Conservation (phyloP, 2,888 invertebrate species). For the Synanthedon formicaeformis region DNA sequence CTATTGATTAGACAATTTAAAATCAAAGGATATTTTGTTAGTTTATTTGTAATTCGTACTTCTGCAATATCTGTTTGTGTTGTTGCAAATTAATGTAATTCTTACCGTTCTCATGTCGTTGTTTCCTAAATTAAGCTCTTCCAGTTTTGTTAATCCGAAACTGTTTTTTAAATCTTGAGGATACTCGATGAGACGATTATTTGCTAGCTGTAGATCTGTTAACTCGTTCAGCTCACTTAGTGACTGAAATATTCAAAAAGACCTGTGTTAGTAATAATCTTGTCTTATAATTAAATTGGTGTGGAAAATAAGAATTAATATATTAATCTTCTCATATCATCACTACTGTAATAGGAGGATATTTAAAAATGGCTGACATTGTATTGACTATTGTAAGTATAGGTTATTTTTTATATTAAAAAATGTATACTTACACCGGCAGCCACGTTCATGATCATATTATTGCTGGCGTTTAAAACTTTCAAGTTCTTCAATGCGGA, state of each 20-base stretch:
- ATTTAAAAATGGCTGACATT: no score
- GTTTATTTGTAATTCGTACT: not conserved
- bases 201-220: slow-evolving; percentile 37
- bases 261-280: slow-evolving; percentile 2
- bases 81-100: not conserved
- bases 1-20: no score
- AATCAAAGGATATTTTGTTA: not conserved
- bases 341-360: no score
- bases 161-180: slow-evolving; percentile 55
- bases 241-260: slow-evolving; percentile 37
- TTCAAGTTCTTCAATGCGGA: slow-evolving; percentile 41
- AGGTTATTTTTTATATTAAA: no score
- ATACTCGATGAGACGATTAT: slow-evolving; percentile 52
- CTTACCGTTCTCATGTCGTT: slow-evolving; percentile 60
- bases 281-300: not conserved
- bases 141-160: slow-evolving; percentile 41
- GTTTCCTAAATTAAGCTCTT: slow-evolving; percentile 54
- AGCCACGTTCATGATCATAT: slow-evolving; percentile 43
- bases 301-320: not conserved
- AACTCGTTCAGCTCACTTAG: slow-evolving; percentile 51
- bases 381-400: no score
- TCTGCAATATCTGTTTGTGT: not conserved
- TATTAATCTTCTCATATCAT: not conserved
- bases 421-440: slow-evolving; percentile 39
- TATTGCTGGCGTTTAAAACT: slow-evolving; percentile 43